These are phyloP conservation scores for Phenganax subtilis DNA, from an alignment of 92 coral and sea anemone species.

Conservation along the genomic window DNA sequence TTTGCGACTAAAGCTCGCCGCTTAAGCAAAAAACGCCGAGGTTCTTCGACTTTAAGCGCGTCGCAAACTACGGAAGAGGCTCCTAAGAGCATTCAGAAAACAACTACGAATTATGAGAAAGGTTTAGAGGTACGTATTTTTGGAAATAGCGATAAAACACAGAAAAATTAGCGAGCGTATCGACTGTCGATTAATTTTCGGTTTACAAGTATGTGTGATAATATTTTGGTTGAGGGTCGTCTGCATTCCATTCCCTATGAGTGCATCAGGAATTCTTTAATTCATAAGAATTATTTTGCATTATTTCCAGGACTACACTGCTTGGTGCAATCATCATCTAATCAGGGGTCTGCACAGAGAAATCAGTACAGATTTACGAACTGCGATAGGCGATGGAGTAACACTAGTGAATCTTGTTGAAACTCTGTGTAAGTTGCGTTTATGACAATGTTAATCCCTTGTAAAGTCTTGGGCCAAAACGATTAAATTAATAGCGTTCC, in stretches of 20 bases:
- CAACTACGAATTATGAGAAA: neutral
- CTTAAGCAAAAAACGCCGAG: neutral
- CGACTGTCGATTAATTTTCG: neutral
- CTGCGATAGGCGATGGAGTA: slow-evolving; percentile 84
- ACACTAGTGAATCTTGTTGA: slow-evolving; percentile 82
- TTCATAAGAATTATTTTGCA: neutral
- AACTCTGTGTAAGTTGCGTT: slow-evolving; percentile 58
- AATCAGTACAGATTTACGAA: slow-evolving; percentile 74
- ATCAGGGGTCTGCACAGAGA: slow-evolving; percentile 66
- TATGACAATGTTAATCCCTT: neutral
- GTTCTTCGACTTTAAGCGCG: slow-evolving; percentile 2
- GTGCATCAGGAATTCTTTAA: neutral
- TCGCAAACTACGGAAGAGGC: neutral
- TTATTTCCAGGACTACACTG: slow-evolving; percentile 69
- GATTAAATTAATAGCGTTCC: neutral
- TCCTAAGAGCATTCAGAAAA: neutral
- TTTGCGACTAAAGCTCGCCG: slow-evolving; percentile 36
- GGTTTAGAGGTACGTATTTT: slow-evolving; percentile 21
- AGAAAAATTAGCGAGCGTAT: neutral
- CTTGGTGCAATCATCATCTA: slow-evolving; percentile 75
- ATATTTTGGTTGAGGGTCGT: slow-evolving; percentile 4
- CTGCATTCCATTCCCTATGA: slow-evolving; percentile 21
- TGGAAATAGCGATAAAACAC: neutral
- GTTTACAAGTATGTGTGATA: neutral
- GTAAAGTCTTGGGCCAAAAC: neutral